Evolutionary conservation across 2,113 vertebrate species (phyloP), one percentile per base, ranked within the genome.

Genomic region (Choloepus hoffmanni): DNA sequence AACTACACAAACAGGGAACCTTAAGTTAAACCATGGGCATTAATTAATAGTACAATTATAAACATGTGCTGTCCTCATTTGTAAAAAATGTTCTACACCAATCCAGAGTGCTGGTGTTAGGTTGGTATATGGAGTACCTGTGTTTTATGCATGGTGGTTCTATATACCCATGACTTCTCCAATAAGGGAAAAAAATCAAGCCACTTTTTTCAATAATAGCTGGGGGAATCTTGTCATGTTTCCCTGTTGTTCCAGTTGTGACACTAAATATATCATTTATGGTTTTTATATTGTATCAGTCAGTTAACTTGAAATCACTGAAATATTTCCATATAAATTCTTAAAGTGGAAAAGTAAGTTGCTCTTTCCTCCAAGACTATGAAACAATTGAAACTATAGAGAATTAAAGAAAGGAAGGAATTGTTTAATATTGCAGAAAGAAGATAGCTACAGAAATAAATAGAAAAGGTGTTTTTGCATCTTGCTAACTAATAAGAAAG

Each of bases 271-370:
- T 40, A 30, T 6, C 40, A 48, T 50, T 53, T 92, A 55, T 72
- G 3, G 5, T 55, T 95, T 92, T 18, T 48, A 36, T 55, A 63
- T 81, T 30, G 1, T 2, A 45, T 6, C 7, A 74, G 2, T 45
- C 40, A 82, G 5, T 18, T 8, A 81, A 70, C 78, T 63, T 68
- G 50, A 89, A 55, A 63, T 40, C 62, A 43, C 0, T 3, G 53
- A 94, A 68, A 53, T 94, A 55, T 74, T 96, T 60, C 92, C 65
- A 60, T 70, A 92, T 60, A 28, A 92, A 72, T 78, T 86, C 70
- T 74, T 78, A 55, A 68, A 62, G 48, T 18, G 3, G 83, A 92
- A 95, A 73, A 70, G 33, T 16, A 60, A 43, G 0, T 7, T 40
- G 21, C 2, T 3, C 73, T 2, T 33, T 45, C 24, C 58, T 79